Evolutionary conservation across 2,113 vertebrate species (phyloP), one percentile per base, ranked within the genome.

Genomic region (Zosterops hypoxanthus): DNA sequence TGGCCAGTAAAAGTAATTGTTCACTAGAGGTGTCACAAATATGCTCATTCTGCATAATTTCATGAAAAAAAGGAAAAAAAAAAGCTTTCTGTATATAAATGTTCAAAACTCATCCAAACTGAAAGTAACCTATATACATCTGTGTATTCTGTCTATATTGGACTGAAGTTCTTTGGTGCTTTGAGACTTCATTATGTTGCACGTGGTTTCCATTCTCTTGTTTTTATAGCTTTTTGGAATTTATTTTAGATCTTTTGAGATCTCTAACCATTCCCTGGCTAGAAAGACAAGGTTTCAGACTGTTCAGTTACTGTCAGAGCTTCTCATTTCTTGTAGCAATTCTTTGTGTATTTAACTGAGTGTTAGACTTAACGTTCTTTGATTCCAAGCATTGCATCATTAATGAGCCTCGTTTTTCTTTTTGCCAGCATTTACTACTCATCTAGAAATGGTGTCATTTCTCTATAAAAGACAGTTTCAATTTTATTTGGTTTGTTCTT

Each of bases 121-220:
- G 73, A 91, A 83, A 64, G 79, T 42, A 97, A 79, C 55, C 42
- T 92, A 82, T 78, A 92, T 81, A 59, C 15, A 23, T 95, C 28
- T 2, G 0, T 94, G 29, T 81, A 94, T 93, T 88, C 59, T 94
- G 68, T 77, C 71, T 84, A 4, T 61, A 50, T 76, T 93, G 96
- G 70, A 94, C 47, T 94, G 84, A 64, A 90, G 63, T 90, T 94
- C 70, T 90, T 93, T 34, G 39, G 86, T 93, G 88, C 85, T 95
- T 90, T 92, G 94, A 95, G 94, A 95, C 70, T 92, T 93, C 66
- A 73, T 94, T 97, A 92, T 72, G 69, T 92, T 94, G 78, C 95
- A 97, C 97, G 91, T 98, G 97, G 94, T 97, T 98, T 97, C 95
- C 95, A 97, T 97, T 98, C 83, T 91, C 76, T 88, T 95, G 72